Evolutionary conservation across 2,797 vertebrate species (phyloP).

Genomic region (Semaprochilodus insignis): DNA sequence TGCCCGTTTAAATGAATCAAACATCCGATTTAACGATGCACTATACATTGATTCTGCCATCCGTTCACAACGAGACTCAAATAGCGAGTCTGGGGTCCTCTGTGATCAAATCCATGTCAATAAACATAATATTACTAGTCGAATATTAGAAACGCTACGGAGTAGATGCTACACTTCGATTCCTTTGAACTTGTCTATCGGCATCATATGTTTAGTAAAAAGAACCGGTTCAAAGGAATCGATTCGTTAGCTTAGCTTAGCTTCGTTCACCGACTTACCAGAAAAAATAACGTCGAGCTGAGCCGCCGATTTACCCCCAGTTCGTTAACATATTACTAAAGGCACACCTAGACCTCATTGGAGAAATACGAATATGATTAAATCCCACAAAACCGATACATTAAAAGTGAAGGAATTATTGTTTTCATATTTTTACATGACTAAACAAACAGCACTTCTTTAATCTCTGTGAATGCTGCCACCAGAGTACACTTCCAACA

Average conservation of each 20-base stretch:
- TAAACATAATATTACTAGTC: too few relatives aligned
- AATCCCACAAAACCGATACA: background rate
- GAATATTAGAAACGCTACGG: background rate
- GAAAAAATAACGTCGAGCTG: constrained; percentile 11
- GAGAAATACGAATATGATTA: background rate
- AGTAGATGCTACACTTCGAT: background rate
- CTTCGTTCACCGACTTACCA: constrained; percentile 36
- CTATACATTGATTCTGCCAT: background rate
- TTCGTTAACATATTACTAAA: constrained; percentile 20
- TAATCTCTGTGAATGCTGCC: background rate
- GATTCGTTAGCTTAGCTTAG: constrained; percentile 7
- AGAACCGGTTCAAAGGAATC: background rate
- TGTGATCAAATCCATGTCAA: too few relatives aligned
- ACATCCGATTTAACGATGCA: background rate
- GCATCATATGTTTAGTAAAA: background rate
- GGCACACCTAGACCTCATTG: background rate
- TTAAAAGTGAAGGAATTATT: background rate
- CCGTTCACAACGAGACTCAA: too few relatives aligned
- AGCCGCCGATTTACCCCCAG: background rate
- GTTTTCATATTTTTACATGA: background rate
- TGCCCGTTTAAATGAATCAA: background rate
- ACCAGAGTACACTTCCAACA: background rate
- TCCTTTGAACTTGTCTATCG: background rate
- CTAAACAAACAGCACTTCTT: constrained; percentile 2
- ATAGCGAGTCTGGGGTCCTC: too few relatives aligned